phyloP scores from a whole-genome alignment of 1,140 invertebrate genomes.

The Hydropsyche tenuis region DNA sequence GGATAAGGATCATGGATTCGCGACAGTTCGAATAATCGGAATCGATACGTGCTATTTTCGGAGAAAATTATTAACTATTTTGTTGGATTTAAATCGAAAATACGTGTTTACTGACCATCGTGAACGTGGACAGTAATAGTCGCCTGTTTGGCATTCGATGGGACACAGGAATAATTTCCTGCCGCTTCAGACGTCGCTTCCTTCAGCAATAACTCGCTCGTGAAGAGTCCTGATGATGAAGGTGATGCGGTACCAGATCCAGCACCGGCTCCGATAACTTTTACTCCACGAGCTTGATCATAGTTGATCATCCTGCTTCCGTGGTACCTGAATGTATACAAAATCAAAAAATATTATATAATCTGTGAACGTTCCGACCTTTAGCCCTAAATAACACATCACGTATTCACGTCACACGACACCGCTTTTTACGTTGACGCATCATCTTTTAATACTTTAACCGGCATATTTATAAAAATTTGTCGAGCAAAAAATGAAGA shows the following conservation, averaged over 20 bases:
- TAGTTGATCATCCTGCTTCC: constrained; percentile 90
- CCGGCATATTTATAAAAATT: no score
- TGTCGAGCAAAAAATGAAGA: no score
- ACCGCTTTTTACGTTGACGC: neutral
- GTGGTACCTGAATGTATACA: constrained; percentile 69
- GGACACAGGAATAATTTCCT: constrained; percentile 74
- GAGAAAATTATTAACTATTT: no score
- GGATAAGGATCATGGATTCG: no score
- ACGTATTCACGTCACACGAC: no score
- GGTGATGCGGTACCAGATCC: constrained; percentile 51
- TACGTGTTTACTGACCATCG: constrained; percentile 58
- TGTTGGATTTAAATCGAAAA: no score
- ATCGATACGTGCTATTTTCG: no score
- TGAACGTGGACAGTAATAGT: constrained; percentile 74
- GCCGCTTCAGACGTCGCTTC: constrained; percentile 66
- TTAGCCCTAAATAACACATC: no score
- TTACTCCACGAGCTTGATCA: constrained; percentile 80
- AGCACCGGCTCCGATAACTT: constrained; percentile 73
- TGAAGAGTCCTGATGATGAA: constrained; percentile 53
- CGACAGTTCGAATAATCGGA: no score
- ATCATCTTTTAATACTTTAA: no score
- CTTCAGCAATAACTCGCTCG: constrained; percentile 64
- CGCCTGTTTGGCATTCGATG: constrained; percentile 71
- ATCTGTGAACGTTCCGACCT: no score
- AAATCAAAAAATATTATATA: no score